Percentiles rank a stretch among this genome's conserved stretches.
Conservation (phyloP, 1,140 invertebrate species). For the Octopus sinensis region DNA sequence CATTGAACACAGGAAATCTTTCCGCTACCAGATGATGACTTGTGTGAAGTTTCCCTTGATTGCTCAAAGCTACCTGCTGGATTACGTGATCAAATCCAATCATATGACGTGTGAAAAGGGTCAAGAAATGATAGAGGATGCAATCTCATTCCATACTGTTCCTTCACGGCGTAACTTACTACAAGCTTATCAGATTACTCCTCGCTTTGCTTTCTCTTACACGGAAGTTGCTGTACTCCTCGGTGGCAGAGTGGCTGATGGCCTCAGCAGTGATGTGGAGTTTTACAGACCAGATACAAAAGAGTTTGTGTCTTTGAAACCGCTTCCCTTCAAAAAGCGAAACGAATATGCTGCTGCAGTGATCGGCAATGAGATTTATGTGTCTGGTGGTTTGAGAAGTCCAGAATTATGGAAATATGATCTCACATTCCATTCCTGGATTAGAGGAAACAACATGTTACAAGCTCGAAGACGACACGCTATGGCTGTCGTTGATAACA, state of each 20-base stretch:
- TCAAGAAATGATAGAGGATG: slow-evolving; percentile 43
- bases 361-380: slow-evolving; percentile 49
- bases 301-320: slow-evolving; percentile 44
- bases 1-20: slow-evolving; percentile 28
- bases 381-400: slow-evolving; percentile 49
- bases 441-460: slow-evolving; percentile 44
- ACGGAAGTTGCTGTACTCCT: slow-evolving; percentile 45
- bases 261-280: slow-evolving; percentile 51
- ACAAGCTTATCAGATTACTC: slow-evolving; percentile 48
- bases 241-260: slow-evolving; percentile 46
- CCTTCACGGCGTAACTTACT: slow-evolving; percentile 44
- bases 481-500: slow-evolving; percentile 48
- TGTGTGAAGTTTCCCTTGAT: slow-evolving; percentile 49
- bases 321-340: slow-evolving; percentile 50
- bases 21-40: slow-evolving; percentile 38
- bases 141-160: slow-evolving; percentile 45
- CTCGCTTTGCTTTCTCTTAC: slow-evolving; percentile 39
- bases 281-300: slow-evolving; percentile 43
- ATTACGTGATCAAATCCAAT: slow-evolving; percentile 37
- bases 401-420: slow-evolving; percentile 54
- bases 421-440: slow-evolving; percentile 47
- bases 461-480: slow-evolving; percentile 47
- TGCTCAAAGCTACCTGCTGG: slow-evolving; percentile 42
- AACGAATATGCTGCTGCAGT: slow-evolving; percentile 50
- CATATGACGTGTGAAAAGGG: slow-evolving; percentile 39